phyloP scores from a whole-genome alignment of 2,797 vertebrate species.

The Eospalax fontanierii region DNA sequence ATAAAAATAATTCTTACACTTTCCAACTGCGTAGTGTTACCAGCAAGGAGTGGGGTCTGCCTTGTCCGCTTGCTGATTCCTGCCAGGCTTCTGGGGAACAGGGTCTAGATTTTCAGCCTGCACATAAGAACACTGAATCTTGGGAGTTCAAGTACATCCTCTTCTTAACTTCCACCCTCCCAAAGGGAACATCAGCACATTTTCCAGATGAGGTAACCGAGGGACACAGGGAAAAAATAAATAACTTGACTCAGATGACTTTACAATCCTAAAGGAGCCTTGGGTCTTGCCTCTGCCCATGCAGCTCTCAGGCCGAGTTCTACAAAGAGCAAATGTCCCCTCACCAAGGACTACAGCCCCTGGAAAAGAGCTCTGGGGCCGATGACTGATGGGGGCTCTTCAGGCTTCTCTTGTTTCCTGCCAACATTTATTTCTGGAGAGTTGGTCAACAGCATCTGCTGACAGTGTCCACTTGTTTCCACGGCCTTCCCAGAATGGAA shows the following conservation, averaged over 20 bases:
- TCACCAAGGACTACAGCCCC: neutral
- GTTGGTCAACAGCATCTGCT: conserved; percentile 35
- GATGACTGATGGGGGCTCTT: conserved; percentile 26
- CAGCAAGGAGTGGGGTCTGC: neutral
- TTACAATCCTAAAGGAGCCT: neutral
- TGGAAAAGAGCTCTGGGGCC: neutral
- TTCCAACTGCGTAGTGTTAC: neutral
- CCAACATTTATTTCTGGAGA: conserved; percentile 71
- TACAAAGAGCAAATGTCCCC: neutral
- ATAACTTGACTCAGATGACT: neutral
- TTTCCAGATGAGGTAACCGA: neutral
- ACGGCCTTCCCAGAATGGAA: conserved; percentile 64
- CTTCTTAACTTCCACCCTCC: neutral
- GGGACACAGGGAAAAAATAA: neutral
- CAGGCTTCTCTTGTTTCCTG: neutral
- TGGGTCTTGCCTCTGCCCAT: neutral
- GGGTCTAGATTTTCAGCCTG: neutral
- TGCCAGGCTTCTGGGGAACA: neutral
- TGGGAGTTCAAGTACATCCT: neutral
- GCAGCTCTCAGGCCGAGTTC: neutral
- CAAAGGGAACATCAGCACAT: neutral
- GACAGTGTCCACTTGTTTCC: conserved; percentile 35
- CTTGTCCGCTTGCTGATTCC: neutral
- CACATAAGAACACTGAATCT: neutral
- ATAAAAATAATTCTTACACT: neutral